Base-by-base conservation (phyloP, 2,113 vertebrate species). In the Sus scrofa region DNA sequence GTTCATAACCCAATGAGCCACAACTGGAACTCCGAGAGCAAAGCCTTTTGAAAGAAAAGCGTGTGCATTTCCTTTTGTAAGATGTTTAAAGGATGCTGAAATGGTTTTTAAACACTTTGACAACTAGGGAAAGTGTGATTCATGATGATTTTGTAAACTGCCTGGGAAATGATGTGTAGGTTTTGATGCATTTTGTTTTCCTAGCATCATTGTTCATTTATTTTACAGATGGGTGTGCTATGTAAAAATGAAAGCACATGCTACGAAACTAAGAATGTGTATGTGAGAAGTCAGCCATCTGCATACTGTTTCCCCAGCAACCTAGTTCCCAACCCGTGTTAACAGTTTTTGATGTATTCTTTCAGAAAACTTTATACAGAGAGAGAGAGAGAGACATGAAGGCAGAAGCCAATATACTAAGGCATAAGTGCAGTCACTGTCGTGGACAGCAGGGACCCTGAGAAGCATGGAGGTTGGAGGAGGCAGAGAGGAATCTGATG, bases 401-500 rank as follows among this genome's bases (percentile, higher is more conserved):
- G 65, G 39, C 54, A 10, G 16, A 18, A 37, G 30, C 16, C 81
- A 52, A 24, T 15, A 39, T 22, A 30, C 32, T n/a, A 34, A 16
- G 12, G 50, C 39, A 24, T 8, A 8, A 9, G 0, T 30, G 83
- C 87, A 44, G 20, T 73, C 13, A 19, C 32, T 22, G 44, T 22
- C 4, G 2, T 12, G 20, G 63, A 58, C 7, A 3, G 7, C 10
- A 50, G 26, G 18, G 6, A 63, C 44, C 24, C 30, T 22, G 52
- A 56, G 20, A 81, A 58, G 22, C 12, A 27, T 7, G 54, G 70
- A 52, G 8, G 8, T 9, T 34, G 34, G 73, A 7, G 32, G n/a
- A 8, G 2, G 9, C 2, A 1, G 0, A 54, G 24, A 37, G n/a
- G 34, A 56, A 37, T 62, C 30, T 3, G 27, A 4, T 5, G 27